Evolutionary conservation across 2,888 invertebrate species (phyloP).

Genomic region (Thera britannica): DNA sequence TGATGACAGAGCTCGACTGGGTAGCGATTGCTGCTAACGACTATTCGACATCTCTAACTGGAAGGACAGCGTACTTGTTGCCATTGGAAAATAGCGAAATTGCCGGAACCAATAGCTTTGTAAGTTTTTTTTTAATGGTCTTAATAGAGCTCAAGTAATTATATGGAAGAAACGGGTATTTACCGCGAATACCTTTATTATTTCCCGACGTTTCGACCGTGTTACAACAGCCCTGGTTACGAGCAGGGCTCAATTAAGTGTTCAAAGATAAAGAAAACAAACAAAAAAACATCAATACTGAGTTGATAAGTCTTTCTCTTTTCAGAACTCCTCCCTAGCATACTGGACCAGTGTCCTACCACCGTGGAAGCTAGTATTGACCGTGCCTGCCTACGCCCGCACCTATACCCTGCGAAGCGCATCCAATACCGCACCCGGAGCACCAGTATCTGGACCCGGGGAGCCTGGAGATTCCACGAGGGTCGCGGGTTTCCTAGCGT

Average conservation of each 20-base stretch:
- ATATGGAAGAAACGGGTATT: too few relatives aligned
- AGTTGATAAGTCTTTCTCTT: background rate
- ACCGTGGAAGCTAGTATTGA: constrained; percentile 87
- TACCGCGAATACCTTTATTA: too few relatives aligned
- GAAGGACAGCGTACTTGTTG: constrained; percentile 90
- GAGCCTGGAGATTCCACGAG: constrained; percentile 88
- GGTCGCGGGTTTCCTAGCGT: constrained; percentile 90
- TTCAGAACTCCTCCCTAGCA: constrained; percentile 87
- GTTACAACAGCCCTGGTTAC: too few relatives aligned
- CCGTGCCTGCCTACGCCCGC: constrained; percentile 91
- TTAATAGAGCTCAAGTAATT: too few relatives aligned
- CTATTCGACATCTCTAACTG: constrained; percentile 90
- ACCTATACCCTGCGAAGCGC: constrained; percentile 87
- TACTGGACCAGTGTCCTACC: constrained; percentile 90
- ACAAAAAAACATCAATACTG: too few relatives aligned
- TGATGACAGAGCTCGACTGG: constrained; percentile 90
- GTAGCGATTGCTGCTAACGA: constrained; percentile 93
- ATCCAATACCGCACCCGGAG: constrained; percentile 81
- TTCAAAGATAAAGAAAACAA: too few relatives aligned
- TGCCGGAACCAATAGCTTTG: constrained; percentile 88
- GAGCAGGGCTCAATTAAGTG: too few relatives aligned
- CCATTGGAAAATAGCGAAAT: constrained; percentile 88
- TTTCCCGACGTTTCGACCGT: too few relatives aligned
- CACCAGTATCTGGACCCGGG: constrained; percentile 87
- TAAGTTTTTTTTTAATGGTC: constrained; percentile 65